Percentiles rank a stretch among this genome's conserved stretches.
Conservation (phyloP, 2,797 vertebrate genomes). For the Acrossocheilus wenchowensis region DNA sequence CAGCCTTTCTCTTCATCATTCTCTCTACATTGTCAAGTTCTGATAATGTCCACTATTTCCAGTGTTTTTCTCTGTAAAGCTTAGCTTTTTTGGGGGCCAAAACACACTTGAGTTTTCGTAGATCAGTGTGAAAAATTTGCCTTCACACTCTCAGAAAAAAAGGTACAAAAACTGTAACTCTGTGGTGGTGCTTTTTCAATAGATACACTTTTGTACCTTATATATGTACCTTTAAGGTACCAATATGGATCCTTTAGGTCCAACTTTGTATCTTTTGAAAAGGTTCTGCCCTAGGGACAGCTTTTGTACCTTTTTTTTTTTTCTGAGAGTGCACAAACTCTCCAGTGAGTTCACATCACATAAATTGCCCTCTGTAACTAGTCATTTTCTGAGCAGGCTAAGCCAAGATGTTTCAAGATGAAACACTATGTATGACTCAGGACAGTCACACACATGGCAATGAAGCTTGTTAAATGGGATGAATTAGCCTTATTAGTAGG, state of each 20-base stretch:
- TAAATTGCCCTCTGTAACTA: background rate
- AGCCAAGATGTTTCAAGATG: background rate
- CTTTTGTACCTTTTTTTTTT: background rate
- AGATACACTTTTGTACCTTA: background rate
- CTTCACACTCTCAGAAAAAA: background rate
- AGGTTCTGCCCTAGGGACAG: background rate
- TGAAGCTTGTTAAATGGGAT: conserved; percentile 57
- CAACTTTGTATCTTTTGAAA: background rate
- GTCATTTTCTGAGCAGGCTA: conserved; percentile 2
- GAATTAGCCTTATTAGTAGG: conserved; percentile 15
- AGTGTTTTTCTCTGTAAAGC: background rate
- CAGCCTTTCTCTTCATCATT: background rate
- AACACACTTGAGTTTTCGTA: background rate
- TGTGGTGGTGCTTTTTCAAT: background rate
- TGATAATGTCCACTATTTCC: background rate
- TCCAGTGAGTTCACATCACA: background rate
- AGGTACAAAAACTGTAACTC: background rate
- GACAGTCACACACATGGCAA: conserved; percentile 63
- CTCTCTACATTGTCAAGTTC: background rate
- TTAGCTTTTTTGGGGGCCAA: too few species aligned
- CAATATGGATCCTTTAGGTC: background rate
- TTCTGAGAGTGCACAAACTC: background rate
- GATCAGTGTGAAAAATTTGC: background rate
- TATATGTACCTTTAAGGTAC: background rate
- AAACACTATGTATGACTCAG: conserved; percentile 54